These are phyloP conservation scores for Orthonevra nobilis DNA, from an alignment of 2,888 invertebrate genomes.

Conservation along the genomic window DNA sequence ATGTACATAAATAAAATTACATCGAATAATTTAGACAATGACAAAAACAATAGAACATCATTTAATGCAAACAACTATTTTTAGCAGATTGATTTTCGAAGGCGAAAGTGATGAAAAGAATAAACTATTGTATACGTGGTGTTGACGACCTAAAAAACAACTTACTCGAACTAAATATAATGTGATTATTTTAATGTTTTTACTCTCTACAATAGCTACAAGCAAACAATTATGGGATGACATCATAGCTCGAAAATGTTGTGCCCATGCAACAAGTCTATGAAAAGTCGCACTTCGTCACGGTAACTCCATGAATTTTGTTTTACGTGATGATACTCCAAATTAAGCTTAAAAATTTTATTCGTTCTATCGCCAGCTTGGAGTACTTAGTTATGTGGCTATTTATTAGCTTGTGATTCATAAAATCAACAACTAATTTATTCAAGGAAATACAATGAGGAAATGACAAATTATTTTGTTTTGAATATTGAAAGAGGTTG, in stretches of 20 bases:
- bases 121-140: not conserved
- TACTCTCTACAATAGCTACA: no score
- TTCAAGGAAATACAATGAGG: no score
- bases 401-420: conserved; percentile 11
- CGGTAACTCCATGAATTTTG: conserved; percentile 2
- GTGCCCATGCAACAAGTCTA: conserved; percentile 11
- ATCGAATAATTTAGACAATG: no score
- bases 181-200: no score
- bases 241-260: conserved; percentile 34
- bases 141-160: not conserved
- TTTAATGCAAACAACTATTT: no score
- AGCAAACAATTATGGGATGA: conserved; percentile 27
- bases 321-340: conserved; percentile 44
- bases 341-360: conserved; percentile 11
- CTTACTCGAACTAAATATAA: no score
- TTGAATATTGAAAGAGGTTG: no score
- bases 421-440: no score
- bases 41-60: no score
- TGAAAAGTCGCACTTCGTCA: not conserved
- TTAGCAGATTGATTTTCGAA: not conserved
- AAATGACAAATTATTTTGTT: no score
- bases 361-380: conserved; percentile 8
- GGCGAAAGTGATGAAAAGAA: not conserved
- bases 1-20: no score
- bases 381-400: not conserved